Evolutionary conservation across 2,113 vertebrate genomes (phyloP).

Genomic region (Numida meleagris): DNA sequence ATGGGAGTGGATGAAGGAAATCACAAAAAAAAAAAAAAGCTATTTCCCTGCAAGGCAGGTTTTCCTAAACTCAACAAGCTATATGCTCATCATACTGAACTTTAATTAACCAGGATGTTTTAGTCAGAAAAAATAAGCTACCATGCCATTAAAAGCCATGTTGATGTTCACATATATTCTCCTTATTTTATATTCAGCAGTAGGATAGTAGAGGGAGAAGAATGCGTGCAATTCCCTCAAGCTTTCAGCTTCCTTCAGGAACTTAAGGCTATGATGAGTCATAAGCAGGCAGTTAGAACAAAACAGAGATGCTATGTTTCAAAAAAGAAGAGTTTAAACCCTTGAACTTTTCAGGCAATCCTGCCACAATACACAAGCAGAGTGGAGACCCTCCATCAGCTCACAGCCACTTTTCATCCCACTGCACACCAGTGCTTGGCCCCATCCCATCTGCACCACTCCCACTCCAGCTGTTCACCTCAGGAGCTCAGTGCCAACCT

Average conservation of each 20-base stretch:
- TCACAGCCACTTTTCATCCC: not conserved
- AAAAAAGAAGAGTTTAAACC: not conserved
- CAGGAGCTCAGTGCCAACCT: not conserved
- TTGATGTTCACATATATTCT: not conserved
- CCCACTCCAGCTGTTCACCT: not conserved
- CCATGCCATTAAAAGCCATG: not conserved
- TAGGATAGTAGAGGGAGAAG: not conserved
- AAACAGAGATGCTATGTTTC: not conserved
- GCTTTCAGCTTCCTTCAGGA: not conserved
- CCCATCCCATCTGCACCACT: not conserved
- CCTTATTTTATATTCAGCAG: not conserved
- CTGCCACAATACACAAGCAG: not conserved
- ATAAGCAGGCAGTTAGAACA: not conserved
- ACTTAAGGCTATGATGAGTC: not conserved
- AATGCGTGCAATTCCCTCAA: not conserved
- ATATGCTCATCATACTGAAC: not conserved
- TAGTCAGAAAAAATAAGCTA: not conserved
- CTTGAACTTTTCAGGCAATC: not conserved
- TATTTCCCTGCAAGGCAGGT: not conserved
- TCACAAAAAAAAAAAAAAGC: not conserved
- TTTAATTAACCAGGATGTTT: slow-evolving; percentile 33
- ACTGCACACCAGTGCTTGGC: not conserved
- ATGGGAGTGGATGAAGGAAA: not conserved
- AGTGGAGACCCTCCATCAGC: not conserved
- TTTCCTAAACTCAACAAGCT: not conserved